Evolutionary conservation across 2,797 vertebrate species (phyloP).

Genomic region (Typhlichthys subterraneus): DNA sequence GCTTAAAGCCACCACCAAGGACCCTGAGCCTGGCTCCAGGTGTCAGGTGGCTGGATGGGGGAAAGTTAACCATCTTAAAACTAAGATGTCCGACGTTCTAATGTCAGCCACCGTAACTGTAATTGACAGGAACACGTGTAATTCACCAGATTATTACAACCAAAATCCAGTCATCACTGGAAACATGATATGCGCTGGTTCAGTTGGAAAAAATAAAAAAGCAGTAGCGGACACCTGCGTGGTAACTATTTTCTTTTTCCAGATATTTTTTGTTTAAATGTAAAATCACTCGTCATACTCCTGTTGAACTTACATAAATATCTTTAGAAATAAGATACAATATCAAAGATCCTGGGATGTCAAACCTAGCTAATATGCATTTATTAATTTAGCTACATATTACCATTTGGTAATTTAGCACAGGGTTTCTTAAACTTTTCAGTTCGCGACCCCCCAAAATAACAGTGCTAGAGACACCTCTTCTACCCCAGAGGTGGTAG

Average conservation of each 20-base stretch:
- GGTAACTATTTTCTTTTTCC: constrained; percentile 32
- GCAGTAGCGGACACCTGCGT: constrained; percentile 36
- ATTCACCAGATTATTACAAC: constrained; percentile 56
- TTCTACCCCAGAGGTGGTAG: too few relatives aligned
- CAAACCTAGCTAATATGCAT: too few relatives aligned
- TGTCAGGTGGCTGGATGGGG: constrained; percentile 76
- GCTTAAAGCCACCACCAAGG: not conserved
- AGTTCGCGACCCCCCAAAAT: too few relatives aligned
- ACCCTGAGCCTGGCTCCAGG: constrained; percentile 5
- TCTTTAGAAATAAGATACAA: too few relatives aligned
- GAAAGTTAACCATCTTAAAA: accelerated
- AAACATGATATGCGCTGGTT: constrained; percentile 69
- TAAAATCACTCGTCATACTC: too few relatives aligned
- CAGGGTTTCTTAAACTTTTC: too few relatives aligned
- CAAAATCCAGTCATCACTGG: constrained; percentile 38
- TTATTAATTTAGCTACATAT: too few relatives aligned
- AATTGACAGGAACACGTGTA: constrained; percentile 58
- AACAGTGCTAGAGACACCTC: too few relatives aligned
- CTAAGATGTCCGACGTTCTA: constrained; percentile 50
- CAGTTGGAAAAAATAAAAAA: accelerated
- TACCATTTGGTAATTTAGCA: too few relatives aligned
- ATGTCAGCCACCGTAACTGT: constrained; percentile 64
- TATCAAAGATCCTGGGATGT: too few relatives aligned
- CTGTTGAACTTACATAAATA: too few relatives aligned
- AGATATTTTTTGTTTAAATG: too few relatives aligned